These are phyloP conservation scores for Catharus minimus DNA, from an alignment of 2,113 vertebrate species.

Conservation along the genomic window DNA sequence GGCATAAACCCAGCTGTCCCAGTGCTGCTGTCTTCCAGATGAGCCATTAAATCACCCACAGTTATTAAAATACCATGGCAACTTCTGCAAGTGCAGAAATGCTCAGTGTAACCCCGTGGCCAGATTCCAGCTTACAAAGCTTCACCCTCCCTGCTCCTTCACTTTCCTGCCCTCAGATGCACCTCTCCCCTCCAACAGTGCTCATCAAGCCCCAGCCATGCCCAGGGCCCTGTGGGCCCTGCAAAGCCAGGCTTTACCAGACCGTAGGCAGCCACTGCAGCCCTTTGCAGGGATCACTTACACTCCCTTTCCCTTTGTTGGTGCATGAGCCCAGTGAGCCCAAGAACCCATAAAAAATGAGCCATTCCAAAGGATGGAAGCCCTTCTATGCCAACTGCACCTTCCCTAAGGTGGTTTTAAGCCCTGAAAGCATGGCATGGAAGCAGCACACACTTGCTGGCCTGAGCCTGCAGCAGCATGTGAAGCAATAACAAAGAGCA, in stretches of 20 bases:
- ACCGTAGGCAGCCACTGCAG: accelerated
- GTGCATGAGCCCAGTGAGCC: neutral
- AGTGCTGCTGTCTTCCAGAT: neutral
- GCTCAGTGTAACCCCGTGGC: neutral
- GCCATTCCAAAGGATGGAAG: neutral
- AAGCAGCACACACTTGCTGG: neutral
- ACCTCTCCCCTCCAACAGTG: neutral
- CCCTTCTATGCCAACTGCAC: neutral
- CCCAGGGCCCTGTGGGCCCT: accelerated
- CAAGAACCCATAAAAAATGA: accelerated
- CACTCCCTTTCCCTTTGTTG: neutral
- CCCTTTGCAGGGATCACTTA: neutral
- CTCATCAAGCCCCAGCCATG: neutral
- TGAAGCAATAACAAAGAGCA: neutral
- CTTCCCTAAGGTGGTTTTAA: neutral
- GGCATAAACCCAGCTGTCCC: neutral
- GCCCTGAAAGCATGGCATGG: neutral
- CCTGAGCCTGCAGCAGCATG: neutral
- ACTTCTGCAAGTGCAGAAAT: slow-evolving; percentile 30
- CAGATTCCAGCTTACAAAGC: neutral
- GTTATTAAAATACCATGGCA: slow-evolving; percentile 47
- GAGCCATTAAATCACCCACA: neutral
- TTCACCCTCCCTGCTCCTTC: neutral
- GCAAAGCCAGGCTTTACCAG: neutral
- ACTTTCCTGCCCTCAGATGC: accelerated